These are phyloP conservation scores for Zapornia atra DNA, from an alignment of 2,113 vertebrate species.

Conservation along the genomic window DNA sequence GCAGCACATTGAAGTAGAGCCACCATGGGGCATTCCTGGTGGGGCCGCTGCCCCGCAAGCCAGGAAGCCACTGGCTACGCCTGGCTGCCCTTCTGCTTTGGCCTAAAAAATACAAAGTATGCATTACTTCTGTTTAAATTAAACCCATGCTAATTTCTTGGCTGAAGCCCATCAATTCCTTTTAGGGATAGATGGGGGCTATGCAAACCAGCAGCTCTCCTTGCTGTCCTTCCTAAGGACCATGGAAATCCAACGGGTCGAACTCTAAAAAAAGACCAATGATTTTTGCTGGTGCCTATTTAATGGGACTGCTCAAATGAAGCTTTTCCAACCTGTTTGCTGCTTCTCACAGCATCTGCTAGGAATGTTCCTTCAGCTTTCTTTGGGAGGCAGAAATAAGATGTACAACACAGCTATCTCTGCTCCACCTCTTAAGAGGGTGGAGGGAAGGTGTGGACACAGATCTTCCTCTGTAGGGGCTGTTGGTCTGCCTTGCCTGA, in stretches of 20 bases:
- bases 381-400: background rate
- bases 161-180: background rate
- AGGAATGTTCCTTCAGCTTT: background rate
- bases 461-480: accelerated
- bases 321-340: background rate
- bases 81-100: background rate
- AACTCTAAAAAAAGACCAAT: background rate
- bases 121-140: background rate
- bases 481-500: background rate
- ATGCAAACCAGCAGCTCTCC: background rate
- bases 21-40: background rate
- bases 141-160: background rate
- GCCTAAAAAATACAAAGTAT: background rate
- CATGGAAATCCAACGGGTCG: accelerated
- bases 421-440: background rate
- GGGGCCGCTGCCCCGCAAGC: background rate
- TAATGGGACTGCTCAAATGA: background rate
- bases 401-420: background rate
- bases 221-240: background rate
- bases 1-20: background rate
- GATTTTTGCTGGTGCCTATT: background rate
- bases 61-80: background rate
- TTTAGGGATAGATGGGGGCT: background rate
- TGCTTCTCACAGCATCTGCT: background rate
- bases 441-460: background rate